A percentile compares a stretch with the other conserved stretches of the same genome.
These are phyloP conservation scores for Gavialis gangeticus DNA, from an alignment of 2,113 vertebrate species.

Conservation along the genomic window DNA sequence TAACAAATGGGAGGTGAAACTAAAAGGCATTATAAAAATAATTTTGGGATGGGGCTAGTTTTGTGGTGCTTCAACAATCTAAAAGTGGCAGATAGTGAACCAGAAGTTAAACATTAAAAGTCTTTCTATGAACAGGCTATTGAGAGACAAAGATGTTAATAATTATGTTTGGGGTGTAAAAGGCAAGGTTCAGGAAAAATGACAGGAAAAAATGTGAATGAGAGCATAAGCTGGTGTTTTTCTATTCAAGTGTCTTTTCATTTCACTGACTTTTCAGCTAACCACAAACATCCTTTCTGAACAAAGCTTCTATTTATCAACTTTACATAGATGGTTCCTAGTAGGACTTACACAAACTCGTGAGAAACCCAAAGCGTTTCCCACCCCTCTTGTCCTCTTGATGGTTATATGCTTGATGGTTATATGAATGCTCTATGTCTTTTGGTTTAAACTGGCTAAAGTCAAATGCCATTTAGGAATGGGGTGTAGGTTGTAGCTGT, in stretches of 20 bases:
- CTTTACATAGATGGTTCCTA: neutral
- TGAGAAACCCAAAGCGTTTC: neutral
- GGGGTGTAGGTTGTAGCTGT: neutral
- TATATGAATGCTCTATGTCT: neutral
- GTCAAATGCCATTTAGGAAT: neutral
- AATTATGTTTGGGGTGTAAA: neutral
- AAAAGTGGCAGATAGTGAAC: neutral
- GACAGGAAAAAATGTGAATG: neutral
- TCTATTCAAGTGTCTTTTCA: neutral
- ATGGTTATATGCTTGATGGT: neutral
- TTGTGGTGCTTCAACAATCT: neutral
- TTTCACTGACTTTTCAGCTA: neutral
- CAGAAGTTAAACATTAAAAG: neutral
- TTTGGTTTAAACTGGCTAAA: neutral
- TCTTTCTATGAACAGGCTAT: neutral
- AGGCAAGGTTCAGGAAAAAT: neutral
- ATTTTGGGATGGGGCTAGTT: neutral
- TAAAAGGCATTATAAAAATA: conserved; percentile 36
- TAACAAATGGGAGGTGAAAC: neutral
- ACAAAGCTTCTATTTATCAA: conserved; percentile 6
- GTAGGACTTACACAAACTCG: neutral
- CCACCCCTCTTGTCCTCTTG: neutral
- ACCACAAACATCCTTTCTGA: neutral
- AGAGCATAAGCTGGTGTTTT: neutral
- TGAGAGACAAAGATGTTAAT: neutral